Base-by-base conservation (phyloP, 2,113 vertebrate species). In the Nematolebias whitei region DNA sequence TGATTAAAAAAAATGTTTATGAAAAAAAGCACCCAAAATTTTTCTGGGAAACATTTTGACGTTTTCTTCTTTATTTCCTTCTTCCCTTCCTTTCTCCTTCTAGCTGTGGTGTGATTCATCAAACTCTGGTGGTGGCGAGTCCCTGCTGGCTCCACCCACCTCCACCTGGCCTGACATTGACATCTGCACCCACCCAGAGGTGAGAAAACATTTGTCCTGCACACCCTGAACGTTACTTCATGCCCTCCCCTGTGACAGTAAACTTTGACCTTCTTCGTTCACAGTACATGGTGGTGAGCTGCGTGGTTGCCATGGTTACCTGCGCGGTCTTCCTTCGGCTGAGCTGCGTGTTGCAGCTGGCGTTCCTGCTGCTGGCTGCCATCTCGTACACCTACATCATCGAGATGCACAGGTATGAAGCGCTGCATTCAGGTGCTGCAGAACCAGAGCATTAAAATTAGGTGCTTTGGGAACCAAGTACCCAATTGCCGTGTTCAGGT, bases 221-320 rank as follows among this genome's bases (percentile, higher is more conserved):
- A 32, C 47, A 12, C 8, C 29, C 11, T 12, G 18, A 35, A 19
- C 10, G 5, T 35, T 12, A 19, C 29, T 1, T 32, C 32, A n/a
- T 57, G 6, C 32, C 20, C 6, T 13, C 9, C 14, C 15, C 7
- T 39, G 49, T 8, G 20, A 15, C 5, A 2, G 48, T 63, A 1
- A 32, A 19, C 32, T 1, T 2, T 23, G 35, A 26, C 1, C 1
- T 29, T 18, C 12, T 2, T 7, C 14, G 14, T 41, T 13, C 0
- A 3, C 64, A 97, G 95, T 96, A 94, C 89, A 94, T 96, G 47
- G 92, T 97, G 87, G 94, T 96, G 84, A 96, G 95, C 0, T 94
- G 94, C 0, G 92, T 96, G 55, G 75, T 96, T 73, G 95, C 96
- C 63, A 96, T 96, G 95, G 96, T 95, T 79, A 96, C 95, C 22